Evolutionary conservation across 2,888 invertebrate genomes (phyloP).

Genomic region (Caenorhabditis becei): DNA sequence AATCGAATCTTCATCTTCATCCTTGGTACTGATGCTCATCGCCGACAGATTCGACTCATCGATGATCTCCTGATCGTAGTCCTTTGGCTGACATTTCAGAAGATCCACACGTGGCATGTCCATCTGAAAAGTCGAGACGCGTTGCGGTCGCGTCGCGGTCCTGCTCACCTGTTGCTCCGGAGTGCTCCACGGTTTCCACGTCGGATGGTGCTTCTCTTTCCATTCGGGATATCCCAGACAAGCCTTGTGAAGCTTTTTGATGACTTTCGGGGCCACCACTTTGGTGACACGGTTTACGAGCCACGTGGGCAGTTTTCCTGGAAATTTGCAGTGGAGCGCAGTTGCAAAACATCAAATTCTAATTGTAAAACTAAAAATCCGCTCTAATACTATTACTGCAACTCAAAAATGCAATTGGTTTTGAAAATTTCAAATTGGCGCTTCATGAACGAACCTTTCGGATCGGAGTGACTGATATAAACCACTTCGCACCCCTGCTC

Average conservation of each 20-base stretch:
- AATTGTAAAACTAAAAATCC: no score
- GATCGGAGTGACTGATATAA: slow-evolving; percentile 93
- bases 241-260: slow-evolving; percentile 90
- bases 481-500: slow-evolving; percentile 88
- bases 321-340: background rate
- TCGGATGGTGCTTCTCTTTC: slow-evolving; percentile 89
- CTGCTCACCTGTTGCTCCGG: slow-evolving; percentile 88
- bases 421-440: no score
- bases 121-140: slow-evolving; percentile 42
- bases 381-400: no score
- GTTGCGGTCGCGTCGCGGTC: background rate
- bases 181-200: slow-evolving; percentile 91
- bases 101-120: slow-evolving; percentile 69
- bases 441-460: slow-evolving; percentile 85
- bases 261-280: slow-evolving; percentile 90
- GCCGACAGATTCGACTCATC: slow-evolving; percentile 70
- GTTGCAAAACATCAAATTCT: no score
- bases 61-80: slow-evolving; percentile 70
- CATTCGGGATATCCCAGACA: slow-evolving; percentile 89
- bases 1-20: slow-evolving; percentile 60
- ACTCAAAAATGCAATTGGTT: no score
- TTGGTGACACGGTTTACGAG: slow-evolving; percentile 91
- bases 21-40: slow-evolving; percentile 50
- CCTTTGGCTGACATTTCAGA: slow-evolving; percentile 71
- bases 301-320: slow-evolving; percentile 88